A percentile compares a stretch with the other conserved stretches of the same genome.
phyloP scores from a whole-genome alignment of 53 echinoderm and acorn worm species.

The Temnopleurus reevesii region DNA sequence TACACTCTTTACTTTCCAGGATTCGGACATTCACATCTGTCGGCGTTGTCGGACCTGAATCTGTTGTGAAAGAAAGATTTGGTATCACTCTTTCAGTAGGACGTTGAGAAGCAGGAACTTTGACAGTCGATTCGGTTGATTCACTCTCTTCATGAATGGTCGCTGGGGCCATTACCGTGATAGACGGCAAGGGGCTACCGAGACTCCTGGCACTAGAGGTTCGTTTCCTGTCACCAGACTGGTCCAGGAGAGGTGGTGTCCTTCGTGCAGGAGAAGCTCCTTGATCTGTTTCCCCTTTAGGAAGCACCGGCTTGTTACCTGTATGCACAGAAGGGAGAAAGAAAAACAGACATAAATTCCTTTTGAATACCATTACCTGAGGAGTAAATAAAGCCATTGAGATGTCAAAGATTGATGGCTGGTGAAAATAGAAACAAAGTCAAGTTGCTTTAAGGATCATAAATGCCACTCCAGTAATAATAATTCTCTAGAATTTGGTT shows the following conservation, averaged over 20 bases:
- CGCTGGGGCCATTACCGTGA: constrained; percentile 56
- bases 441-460: not conserved
- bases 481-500: not conserved
- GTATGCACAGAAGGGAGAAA: not conserved
- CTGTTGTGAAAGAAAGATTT: constrained; percentile 9
- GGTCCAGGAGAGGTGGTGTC: not conserved
- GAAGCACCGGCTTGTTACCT: not conserved
- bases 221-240: not conserved
- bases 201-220: not conserved
- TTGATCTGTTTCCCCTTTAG: not conserved
- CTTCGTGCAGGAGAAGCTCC: not conserved
- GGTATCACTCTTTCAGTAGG: not conserved
- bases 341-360: not conserved
- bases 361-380: not conserved
- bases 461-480: not conserved
- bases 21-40: constrained; percentile 6
- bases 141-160: constrained; percentile 56
- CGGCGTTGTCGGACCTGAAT: not conserved
- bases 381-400: not conserved
- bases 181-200: constrained; percentile 4
- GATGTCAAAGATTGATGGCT: not conserved
- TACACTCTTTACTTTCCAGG: not conserved
- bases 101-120: not conserved
- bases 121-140: constrained; percentile 6
- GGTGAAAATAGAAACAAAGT: constrained; percentile 8